Evolutionary conservation across 2,888 invertebrate species (phyloP), one percentile per base, ranked within the genome.

Genomic region (Drosophila meridionalis): DNA sequence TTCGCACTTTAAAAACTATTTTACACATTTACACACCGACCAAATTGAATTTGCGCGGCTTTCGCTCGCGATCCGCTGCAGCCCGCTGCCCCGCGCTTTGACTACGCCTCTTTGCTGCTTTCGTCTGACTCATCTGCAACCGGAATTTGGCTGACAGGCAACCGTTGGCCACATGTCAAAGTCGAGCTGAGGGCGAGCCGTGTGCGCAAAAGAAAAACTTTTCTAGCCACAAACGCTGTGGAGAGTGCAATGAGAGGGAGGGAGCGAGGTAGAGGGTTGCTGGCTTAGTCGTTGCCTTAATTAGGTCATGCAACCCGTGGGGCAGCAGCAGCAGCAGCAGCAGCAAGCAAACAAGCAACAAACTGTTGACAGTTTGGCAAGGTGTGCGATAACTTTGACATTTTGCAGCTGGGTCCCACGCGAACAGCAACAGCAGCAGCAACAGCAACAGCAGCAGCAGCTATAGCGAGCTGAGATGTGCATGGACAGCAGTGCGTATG

Each of bases 141-240:
- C 90, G 90, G 89, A 85, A 90, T 85, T 84, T 69, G 76, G 76
- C 62, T 73, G 84, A 80, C 83, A 80, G 89, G 69, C 68, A 55
- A 57, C 36, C 45, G 78, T 78, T 80, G 89, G 84, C 87, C 84
- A 73, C 85, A 90, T 89, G 87, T 87, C 85, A 90, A 88, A 90
- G 90, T 87, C 76, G 59, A 68, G 73, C 73, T 66, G 59, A 56
- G 74, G 66, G 76, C 62, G 69, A 69, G 61, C 56, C 67, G 58
- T 70, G 67, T 40, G 83, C 50, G 62, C 47, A 80, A 83, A 72
- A 70, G 74, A 83, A 87, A 52, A 85, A 87, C 45, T 85, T 85
- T 90, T 73, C 89, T 83, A 73, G 70, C 80, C 80, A 58, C 76
- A 82, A 61, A 50, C 38, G 32, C 50, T 62, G 36, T 36, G 48